Evolutionary conservation across 2,888 invertebrate species (phyloP), one percentile per base, ranked within the genome.

Genomic region (Eristalinus aeneus): DNA sequence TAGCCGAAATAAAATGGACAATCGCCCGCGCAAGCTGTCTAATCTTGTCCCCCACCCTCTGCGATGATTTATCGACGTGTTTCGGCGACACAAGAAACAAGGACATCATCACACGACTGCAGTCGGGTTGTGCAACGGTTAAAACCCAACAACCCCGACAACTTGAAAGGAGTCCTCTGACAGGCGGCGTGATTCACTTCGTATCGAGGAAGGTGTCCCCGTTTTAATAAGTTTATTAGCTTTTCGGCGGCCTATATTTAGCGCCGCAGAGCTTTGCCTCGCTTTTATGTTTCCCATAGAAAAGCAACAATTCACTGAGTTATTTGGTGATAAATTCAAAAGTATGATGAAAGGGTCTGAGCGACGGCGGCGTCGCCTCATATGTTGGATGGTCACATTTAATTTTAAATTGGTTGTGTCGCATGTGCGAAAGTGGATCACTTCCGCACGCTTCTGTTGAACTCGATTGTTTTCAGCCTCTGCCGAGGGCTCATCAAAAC

Each of bases 361-460:
- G 46, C 1, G 12, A 6, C 46, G 1, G 46, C 1, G 12, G 39
- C 1, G 12, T 12, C 39, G 39, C 4, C n/a, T 39, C n/a, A 12
- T 46, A n/a, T 46, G 39, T 46, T 46, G 39, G 39, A 46, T 46
- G 8, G 46, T 46, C 46, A 46, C 46, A 46, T 46, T 46, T 16
- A 46, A 46, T 46, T 46, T 56, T 12, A 56, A 22, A 27, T 23
- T 56, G 23, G 23, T 56, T 10, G 56, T 53, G 36, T 39, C 22
- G 16, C 27, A 20, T 32, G 16, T 23, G 34, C 27, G 32, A 72
- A 72, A 46, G 65, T 65, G 58, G 74, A 75, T 54, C 67, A 67
- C 75, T 75, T 75, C 65, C 75, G 75, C 39, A 31, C 67, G 46
- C n/a, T 31, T 39, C 39, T 16, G 23, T 56, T 74, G 58, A 10